A percentile compares a stretch with the other conserved stretches of the same genome.
Evolutionary conservation across 2,888 invertebrate genomes (phyloP).

Genomic region (Ptychoptera albimana): DNA sequence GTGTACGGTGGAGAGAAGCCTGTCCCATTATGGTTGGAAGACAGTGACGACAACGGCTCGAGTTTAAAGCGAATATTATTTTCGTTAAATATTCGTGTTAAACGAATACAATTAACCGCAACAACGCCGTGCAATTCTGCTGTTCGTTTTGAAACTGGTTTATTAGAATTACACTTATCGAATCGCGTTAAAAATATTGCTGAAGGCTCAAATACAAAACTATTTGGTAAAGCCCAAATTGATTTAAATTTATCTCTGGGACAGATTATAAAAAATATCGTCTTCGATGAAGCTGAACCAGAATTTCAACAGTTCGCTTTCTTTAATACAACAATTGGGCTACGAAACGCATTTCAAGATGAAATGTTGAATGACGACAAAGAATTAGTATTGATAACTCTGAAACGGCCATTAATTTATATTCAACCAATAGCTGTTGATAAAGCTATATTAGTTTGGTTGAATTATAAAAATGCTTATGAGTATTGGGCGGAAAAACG

Average conservation of each 20-base stretch:
- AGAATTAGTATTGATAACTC: conserved; percentile 75
- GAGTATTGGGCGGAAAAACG: conserved; percentile 98
- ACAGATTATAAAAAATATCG: conserved; percentile 78
- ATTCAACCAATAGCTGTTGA: conserved; percentile 96
- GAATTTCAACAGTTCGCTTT: conserved; percentile 97
- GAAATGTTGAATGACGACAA: conserved; percentile 80
- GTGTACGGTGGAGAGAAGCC: conserved; percentile 93
- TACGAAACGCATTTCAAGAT: conserved; percentile 73
- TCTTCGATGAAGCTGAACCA: conserved; percentile 94
- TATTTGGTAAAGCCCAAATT: conserved; percentile 72
- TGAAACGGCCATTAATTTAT: conserved; percentile 87
- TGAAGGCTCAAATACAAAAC: conserved; percentile 43
- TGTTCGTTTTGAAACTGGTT: conserved; percentile 88
- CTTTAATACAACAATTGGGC: conserved; percentile 87
- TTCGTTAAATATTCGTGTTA: conserved; percentile 75
- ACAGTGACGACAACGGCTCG: conserved; percentile 51
- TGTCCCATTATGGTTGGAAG: conserved; percentile 78
- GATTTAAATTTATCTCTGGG: conserved; percentile 92
- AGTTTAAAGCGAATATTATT: conserved; percentile 61
- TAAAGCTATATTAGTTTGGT: conserved; percentile 95
- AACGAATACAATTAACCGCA: conserved; percentile 92
- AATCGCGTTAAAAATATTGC: conserved; percentile 83
- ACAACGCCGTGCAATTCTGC: conserved; percentile 96
- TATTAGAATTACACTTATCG: conserved; percentile 81
- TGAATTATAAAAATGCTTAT: conserved; percentile 98